Evolutionary conservation across 2,888 invertebrate species (phyloP).

Genomic region (Caenorhabditis parvicauda): DNA sequence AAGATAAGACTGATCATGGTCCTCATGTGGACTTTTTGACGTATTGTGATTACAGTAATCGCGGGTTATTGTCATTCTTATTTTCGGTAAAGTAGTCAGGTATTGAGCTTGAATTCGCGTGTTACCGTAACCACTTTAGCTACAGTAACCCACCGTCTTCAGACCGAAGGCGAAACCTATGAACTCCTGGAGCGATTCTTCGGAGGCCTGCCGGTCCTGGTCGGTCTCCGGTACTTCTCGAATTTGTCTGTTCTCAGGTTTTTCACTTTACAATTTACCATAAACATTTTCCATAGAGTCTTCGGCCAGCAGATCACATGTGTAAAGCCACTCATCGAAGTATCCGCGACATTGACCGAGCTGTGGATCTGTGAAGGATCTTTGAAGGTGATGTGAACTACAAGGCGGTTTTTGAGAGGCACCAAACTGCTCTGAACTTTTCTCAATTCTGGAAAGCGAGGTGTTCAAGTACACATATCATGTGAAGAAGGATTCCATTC

Average conservation of each 20-base stretch:
- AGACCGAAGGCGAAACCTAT: constrained; percentile 41
- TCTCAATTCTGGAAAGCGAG: too few species aligned
- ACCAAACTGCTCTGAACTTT: too few species aligned
- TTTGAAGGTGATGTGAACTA: constrained; percentile 31
- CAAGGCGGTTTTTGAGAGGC: background rate
- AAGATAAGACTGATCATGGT: too few species aligned
- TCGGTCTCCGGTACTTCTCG: constrained; percentile 52
- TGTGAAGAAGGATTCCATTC: too few species aligned
- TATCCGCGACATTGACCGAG: constrained; percentile 49
- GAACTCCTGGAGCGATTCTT: constrained; percentile 50
- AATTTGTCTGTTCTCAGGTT: constrained; percentile 31
- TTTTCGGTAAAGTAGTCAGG: too few species aligned
- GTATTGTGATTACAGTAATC: too few species aligned
- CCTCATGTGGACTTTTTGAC: too few species aligned
- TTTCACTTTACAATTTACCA: background rate
- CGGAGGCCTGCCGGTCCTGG: constrained; percentile 50
- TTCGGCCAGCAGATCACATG: constrained; percentile 49
- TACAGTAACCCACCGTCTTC: constrained; percentile 2
- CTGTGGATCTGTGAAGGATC: constrained; percentile 54
- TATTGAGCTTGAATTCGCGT: too few species aligned
- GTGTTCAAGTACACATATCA: too few species aligned
- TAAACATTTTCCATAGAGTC: constrained; percentile 13
- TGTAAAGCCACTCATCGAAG: constrained; percentile 47
- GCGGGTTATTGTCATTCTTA: background rate
- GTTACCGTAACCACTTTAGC: too few species aligned